Conservation (phyloP, 2,888 invertebrate species). For the Tenthredo scrophulariae region DNA sequence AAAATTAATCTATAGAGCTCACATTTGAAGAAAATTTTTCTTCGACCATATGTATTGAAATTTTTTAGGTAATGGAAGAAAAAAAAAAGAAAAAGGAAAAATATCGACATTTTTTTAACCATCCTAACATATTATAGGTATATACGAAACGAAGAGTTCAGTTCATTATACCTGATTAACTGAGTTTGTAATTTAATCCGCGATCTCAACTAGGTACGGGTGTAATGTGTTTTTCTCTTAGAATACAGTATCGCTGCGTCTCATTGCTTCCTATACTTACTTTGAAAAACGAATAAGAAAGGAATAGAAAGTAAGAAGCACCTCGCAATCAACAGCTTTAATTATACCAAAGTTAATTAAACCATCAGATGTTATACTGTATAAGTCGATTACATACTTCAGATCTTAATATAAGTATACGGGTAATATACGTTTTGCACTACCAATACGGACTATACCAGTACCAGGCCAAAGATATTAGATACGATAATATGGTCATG, state of each 20-base stretch:
- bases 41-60: too few species aligned
- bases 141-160: conserved; percentile 9
- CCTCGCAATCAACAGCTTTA: conserved; percentile 31
- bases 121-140: background rate
- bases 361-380: background rate
- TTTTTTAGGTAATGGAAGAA: too few species aligned
- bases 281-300: background rate
- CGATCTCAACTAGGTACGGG: background rate
- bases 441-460: too few species aligned
- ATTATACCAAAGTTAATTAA: conserved; percentile 45
- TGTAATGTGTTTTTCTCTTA: conserved; percentile 1
- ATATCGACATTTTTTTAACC: too few species aligned
- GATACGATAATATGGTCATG: background rate
- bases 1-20: too few species aligned
- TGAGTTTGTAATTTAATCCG: conserved; percentile 19
- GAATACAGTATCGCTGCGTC: conserved; percentile 18
- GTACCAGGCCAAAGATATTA: too few species aligned
- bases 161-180: background rate
- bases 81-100: too few species aligned
- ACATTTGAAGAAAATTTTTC: too few species aligned
- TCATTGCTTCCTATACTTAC: background rate
- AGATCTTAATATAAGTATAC: background rate
- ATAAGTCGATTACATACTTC: background rate
- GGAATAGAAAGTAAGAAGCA: background rate
- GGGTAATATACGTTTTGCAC: too few species aligned